A percentile compares a stretch with the other conserved stretches of the same genome.
Conservation (phyloP, 2,113 vertebrate genomes). For the Pedionomus torquatus region DNA sequence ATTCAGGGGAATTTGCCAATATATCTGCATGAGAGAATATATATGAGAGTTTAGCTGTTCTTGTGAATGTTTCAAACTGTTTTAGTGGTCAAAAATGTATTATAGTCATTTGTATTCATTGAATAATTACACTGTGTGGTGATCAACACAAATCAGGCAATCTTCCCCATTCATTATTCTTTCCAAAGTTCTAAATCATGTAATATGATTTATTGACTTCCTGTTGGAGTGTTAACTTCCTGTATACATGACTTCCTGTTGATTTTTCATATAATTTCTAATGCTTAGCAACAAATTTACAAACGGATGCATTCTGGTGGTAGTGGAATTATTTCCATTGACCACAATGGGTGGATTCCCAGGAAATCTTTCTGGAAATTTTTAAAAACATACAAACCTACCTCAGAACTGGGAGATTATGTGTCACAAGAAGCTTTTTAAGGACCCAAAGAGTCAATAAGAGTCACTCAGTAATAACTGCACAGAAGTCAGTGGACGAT, state of each 20-base stretch:
- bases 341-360: not conserved
- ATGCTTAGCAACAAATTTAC: not conserved
- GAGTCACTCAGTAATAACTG: not conserved
- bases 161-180: not conserved
- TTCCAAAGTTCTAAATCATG: not conserved
- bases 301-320: not conserved
- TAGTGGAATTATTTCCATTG: not conserved
- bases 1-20: not conserved
- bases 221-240: too few species aligned
- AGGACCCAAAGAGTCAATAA: not conserved
- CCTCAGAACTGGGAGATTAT: not conserved
- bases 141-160: not conserved
- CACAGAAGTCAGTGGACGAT: not conserved
- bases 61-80: not conserved
- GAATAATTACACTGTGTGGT: not conserved
- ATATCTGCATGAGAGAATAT: not conserved
- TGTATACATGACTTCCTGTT: not conserved
- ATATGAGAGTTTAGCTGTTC: not conserved
- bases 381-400: not conserved
- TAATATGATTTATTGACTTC: not conserved
- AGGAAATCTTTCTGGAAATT: not conserved
- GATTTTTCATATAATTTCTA: not conserved
- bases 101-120: not conserved
- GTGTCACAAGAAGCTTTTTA: not conserved
- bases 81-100: not conserved